phyloP scores from a whole-genome alignment of 1,140 invertebrate genomes.

The Sycophila sp. region DNA sequence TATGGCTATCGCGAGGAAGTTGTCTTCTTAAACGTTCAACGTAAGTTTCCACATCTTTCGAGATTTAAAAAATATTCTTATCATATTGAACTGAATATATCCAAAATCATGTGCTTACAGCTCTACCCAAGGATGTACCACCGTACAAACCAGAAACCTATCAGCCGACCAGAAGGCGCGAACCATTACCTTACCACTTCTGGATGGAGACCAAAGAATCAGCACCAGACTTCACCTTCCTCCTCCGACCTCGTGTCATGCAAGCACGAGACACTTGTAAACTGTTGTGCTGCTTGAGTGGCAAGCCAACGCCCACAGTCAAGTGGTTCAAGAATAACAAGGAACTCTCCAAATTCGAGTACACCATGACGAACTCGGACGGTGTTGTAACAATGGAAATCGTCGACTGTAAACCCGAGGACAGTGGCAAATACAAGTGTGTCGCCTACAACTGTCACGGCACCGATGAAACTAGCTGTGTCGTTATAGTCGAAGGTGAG shows the following conservation, averaged over 20 bases:
- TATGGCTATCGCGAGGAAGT: conserved; percentile 96
- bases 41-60: conserved; percentile 69
- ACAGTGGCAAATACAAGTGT: conserved; percentile 96
- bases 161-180: conserved; percentile 78
- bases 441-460: conserved; percentile 92
- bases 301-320: conserved; percentile 92
- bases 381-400: conserved; percentile 98
- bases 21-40: conserved; percentile 97
- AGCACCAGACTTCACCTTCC: conserved; percentile 95
- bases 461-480: conserved; percentile 92
- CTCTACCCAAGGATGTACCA: conserved; percentile 83
- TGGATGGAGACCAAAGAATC: conserved; percentile 91
- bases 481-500: conserved; percentile 96
- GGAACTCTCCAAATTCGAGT: conserved; percentile 91
- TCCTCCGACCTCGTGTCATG: conserved; percentile 96
- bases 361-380: conserved; percentile 87
- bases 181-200: conserved; percentile 84
- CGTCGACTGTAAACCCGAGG: conserved; percentile 89
- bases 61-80: conserved; percentile 14
- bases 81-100: conserved; percentile 12
- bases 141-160: conserved; percentile 78
- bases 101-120: conserved; percentile 57
- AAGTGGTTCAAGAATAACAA: conserved; percentile 92
- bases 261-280: conserved; percentile 95
- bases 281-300: conserved; percentile 94